A percentile compares a stretch with the other conserved stretches of the same genome.
phyloP scores from a whole-genome alignment of 2,888 invertebrate species.

The Strigamia transsilvanica region DNA sequence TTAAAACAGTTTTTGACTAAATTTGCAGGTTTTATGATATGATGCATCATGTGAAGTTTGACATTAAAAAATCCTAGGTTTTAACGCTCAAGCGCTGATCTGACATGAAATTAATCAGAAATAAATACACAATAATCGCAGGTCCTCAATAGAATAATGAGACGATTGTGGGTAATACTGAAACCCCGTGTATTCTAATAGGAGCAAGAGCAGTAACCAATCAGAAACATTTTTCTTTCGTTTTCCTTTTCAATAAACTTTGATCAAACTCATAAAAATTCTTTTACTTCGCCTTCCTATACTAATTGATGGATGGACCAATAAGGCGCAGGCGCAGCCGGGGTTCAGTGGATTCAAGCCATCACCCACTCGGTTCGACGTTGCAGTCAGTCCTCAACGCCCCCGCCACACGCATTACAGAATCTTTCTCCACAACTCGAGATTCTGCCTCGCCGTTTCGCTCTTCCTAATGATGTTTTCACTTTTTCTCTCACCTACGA shows the following conservation, averaged over 20 bases:
- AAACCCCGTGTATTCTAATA: too few relatives aligned
- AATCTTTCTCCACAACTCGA: constrained; percentile 7
- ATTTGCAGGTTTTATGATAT: too few relatives aligned
- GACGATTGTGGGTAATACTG: too few relatives aligned
- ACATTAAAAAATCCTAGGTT: too few relatives aligned
- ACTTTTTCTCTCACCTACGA: background rate
- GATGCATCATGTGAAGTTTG: too few relatives aligned
- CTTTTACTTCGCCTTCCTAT: background rate
- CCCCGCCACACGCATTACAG: background rate
- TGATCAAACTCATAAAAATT: constrained; percentile 1
- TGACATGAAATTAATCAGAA: background rate
- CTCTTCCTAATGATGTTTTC: background rate
- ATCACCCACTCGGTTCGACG: constrained; percentile 15
- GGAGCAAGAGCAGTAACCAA: background rate
- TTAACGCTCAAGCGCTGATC: too few relatives aligned
- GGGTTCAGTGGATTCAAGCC: constrained; percentile 32
- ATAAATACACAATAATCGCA: too few relatives aligned
- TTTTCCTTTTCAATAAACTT: background rate
- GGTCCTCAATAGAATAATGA: too few relatives aligned
- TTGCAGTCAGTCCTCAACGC: constrained; percentile 26
- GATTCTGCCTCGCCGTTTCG: constrained; percentile 2
- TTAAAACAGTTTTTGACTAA: too few relatives aligned
- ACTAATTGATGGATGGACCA: constrained; percentile 44
- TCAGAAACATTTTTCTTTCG: background rate
- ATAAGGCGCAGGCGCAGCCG: constrained; percentile 39